Percentiles rank a stretch among this genome's conserved stretches.
Evolutionary conservation across 2,113 vertebrate genomes (phyloP).

Genomic region (Lagopus leucura): DNA sequence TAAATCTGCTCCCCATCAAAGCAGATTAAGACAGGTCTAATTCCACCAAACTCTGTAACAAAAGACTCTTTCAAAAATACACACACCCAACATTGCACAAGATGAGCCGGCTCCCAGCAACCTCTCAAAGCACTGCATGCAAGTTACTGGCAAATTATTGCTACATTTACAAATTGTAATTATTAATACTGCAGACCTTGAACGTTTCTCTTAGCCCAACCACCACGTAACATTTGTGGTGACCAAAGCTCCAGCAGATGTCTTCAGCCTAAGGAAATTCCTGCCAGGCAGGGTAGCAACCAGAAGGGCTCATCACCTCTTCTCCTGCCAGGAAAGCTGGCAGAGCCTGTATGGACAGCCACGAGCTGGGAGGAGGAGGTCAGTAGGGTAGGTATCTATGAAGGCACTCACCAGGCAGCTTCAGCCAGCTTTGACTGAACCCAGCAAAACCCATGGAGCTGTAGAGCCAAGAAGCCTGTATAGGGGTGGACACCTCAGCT

Average conservation of each 20-base stretch:
- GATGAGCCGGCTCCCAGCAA: slow-evolving; percentile 26
- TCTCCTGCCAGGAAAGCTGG: neutral
- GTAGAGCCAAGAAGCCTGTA: fast-evolving
- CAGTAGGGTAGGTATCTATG: neutral
- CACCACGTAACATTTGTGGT: neutral
- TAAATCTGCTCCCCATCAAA: slow-evolving; percentile 30
- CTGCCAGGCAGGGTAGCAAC: neutral
- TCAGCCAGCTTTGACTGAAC: fast-evolving
- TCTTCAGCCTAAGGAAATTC: slow-evolving; percentile 3
- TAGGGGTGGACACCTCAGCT: neutral
- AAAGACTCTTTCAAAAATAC: slow-evolving; percentile 61
- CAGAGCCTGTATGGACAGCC: fast-evolving
- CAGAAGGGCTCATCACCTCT: neutral
- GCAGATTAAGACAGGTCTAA: slow-evolving; percentile 55
- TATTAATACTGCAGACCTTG: slow-evolving; percentile 22
- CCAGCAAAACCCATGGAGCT: neutral
- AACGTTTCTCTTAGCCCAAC: slow-evolving; percentile 3
- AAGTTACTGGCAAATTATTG: slow-evolving; percentile 35
- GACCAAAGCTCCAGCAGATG: neutral
- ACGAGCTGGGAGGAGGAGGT: neutral
- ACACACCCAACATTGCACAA: slow-evolving; percentile 65
- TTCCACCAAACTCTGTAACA: slow-evolving; percentile 39
- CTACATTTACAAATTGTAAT: slow-evolving; percentile 18
- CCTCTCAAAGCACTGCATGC: neutral
- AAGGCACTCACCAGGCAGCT: neutral